phyloP scores from a whole-genome alignment of 64 coral and sea anemone species.

The Actinia equina region DNA sequence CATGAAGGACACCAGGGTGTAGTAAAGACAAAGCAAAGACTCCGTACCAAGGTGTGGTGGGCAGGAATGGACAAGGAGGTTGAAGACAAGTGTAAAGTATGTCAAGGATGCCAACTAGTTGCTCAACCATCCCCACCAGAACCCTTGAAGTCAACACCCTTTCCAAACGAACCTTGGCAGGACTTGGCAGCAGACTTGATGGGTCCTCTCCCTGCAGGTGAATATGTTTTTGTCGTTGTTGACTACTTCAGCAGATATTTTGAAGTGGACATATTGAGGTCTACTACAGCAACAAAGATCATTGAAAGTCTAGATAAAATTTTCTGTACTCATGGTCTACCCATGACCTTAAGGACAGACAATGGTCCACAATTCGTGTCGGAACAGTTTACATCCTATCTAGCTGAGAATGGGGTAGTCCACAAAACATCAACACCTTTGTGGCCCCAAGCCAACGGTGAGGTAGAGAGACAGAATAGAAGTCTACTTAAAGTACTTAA shows the following conservation, averaged over 20 bases:
- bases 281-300: neutral
- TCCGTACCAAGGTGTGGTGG: no score
- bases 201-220: neutral
- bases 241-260: slow-evolving; percentile 31
- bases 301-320: slow-evolving; percentile 11
- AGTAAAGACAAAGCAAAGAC: no score
- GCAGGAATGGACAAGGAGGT: no score
- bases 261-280: slow-evolving; percentile 18
- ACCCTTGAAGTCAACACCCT: slow-evolving; percentile 32
- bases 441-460: no score
- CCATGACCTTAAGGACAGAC: neutral
- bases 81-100: no score
- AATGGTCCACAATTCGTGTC: slow-evolving; percentile 15
- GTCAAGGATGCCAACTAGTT: slow-evolving; percentile 40
- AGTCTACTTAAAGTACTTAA: no score
- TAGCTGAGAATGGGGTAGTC: no score
- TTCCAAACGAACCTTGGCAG: slow-evolving; percentile 10
- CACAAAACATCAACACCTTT: no score
- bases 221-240: slow-evolving; percentile 35
- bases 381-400: no score
- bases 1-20: no score
- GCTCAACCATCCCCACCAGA: slow-evolving; percentile 27
- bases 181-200: slow-evolving; percentile 14
- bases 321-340: slow-evolving; percentile 28
- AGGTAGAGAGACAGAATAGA: no score